Evolutionary conservation across 2,113 vertebrate species (phyloP).

Genomic region (Pseudopipra pipra): DNA sequence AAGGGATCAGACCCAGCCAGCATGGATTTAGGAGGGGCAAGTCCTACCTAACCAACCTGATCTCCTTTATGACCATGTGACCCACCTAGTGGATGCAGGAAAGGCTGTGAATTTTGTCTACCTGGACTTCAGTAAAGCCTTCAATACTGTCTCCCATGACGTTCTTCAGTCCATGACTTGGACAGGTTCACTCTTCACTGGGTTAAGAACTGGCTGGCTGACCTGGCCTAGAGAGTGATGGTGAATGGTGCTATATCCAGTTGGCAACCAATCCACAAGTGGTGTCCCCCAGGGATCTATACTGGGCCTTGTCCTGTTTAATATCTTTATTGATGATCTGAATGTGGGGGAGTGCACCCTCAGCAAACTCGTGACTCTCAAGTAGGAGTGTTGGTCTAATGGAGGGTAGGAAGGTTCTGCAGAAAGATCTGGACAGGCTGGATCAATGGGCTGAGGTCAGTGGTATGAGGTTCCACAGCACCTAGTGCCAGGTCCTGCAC

Average conservation of each 20-base stretch:
- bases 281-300: too few relatives aligned
- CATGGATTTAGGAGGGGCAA: background rate
- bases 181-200: background rate
- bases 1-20: rapidly evolving
- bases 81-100: background rate
- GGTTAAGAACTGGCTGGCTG: background rate
- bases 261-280: too few relatives aligned
- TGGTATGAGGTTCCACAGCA: background rate
- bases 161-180: background rate
- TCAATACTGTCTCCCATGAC: background rate
- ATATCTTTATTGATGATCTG: background rate
- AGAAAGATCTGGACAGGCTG: background rate
- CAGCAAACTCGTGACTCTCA: background rate
- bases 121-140: background rate
- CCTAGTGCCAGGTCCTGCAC: background rate
- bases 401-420: background rate
- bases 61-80: background rate
- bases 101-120: background rate
- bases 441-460: background rate
- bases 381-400: background rate
- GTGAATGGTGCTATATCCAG: background rate
- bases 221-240: background rate
- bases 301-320: background rate
- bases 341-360: background rate
- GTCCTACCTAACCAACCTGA: background rate